Base-by-base conservation (phyloP, 1,140 invertebrate genomes). In the Macrosteles quadrilineatus region DNA sequence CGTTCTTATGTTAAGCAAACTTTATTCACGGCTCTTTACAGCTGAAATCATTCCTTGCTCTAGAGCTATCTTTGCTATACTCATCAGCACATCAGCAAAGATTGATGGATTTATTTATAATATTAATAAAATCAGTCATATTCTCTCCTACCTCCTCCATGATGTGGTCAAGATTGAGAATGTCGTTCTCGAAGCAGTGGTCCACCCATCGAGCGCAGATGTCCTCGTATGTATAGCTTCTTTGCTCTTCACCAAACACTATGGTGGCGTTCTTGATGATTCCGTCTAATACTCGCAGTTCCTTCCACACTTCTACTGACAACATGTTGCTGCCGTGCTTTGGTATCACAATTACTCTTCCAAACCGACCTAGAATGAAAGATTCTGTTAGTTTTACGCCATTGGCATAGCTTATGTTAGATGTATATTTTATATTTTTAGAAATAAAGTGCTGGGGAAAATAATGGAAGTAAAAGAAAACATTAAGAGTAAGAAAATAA, bases 331-430 rank as follows among this genome's bases (percentile, higher is more conserved):
- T 86, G 53, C 87, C 84, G 80, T 96, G 91, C 79, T 94, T 94
- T 0, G 94, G 83, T 47, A 90, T 86, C 0, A 96, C 84, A 71
- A 97, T 95, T 40, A 96, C 86, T 68, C 93, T 86, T 12, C 92
- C 93, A 78, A 95, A 95, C 75, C 93, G 87, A 73, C 94, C 93
- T 88, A 82, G 31, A n/a, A n/a, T n/a, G n/a, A n/a, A n/a, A n/a
- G n/a, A n/a, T n/a, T n/a, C n/a, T n/a, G n/a, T n/a, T n/a, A n/a
- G n/a, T n/a, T n/a, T n/a, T n/a, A n/a, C n/a, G n/a, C n/a, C n/a
- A n/a, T n/a, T n/a, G n/a, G n/a, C n/a, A n/a, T n/a, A n/a, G n/a
- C n/a, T n/a, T n/a, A n/a, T n/a, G n/a, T n/a, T n/a, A n/a, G n/a
- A n/a, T n/a, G n/a, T n/a, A n/a, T n/a, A n/a, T n/a, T n/a, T n/a